Evolutionary conservation across 2,113 vertebrate genomes (phyloP).

Genomic region (Amia ocellicauda): DNA sequence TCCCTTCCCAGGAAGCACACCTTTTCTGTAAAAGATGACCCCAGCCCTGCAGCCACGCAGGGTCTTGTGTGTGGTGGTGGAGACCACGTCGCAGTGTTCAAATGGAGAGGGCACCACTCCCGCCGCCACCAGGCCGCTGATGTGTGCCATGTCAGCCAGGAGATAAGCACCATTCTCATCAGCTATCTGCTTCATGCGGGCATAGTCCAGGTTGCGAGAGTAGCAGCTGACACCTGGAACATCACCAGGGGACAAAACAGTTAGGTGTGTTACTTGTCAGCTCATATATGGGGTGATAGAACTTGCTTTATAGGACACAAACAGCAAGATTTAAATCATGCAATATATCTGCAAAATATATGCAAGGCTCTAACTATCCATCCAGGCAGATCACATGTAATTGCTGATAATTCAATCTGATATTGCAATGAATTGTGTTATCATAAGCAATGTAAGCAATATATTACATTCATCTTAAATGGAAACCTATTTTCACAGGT

Average conservation of each 20-base stretch:
- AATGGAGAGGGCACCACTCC: constrained; percentile 88
- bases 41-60: constrained; percentile 88
- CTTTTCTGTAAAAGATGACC: constrained; percentile 92
- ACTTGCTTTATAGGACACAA: too few relatives aligned
- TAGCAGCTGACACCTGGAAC: constrained; percentile 87
- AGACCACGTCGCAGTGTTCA: constrained; percentile 81
- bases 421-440: too few relatives aligned
- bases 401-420: too few relatives aligned
- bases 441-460: too few relatives aligned
- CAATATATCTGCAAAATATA: too few relatives aligned
- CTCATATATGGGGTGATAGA: too few relatives aligned
- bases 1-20: constrained; percentile 63
- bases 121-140: constrained; percentile 88
- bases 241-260: neutral
- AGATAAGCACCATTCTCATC: constrained; percentile 79
- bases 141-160: constrained; percentile 95
- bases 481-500: too few relatives aligned
- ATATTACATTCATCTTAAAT: too few relatives aligned
- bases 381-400: too few relatives aligned
- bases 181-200: constrained; percentile 78
- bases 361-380: too few relatives aligned
- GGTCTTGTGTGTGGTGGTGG: constrained; percentile 96
- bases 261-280: too few relatives aligned
- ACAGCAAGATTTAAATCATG: too few relatives aligned
- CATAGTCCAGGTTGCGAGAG: constrained; percentile 89